Percentiles rank a stretch among this genome's conserved stretches.
phyloP scores from a whole-genome alignment of 2,113 vertebrate genomes.

The Nesoenas mayeri region DNA sequence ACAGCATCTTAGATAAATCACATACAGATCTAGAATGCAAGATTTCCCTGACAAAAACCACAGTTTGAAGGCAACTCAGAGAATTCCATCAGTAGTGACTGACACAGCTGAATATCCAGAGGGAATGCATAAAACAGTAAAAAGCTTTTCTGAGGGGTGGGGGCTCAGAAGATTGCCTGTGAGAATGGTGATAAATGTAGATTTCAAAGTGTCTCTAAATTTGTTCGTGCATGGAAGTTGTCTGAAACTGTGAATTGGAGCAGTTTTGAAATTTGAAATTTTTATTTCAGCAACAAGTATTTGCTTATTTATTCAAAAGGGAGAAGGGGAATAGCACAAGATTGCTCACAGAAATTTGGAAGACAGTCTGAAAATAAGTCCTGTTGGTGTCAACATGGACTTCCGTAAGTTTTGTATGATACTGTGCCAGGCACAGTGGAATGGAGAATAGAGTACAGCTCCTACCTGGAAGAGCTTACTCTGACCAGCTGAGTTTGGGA shows the following conservation, averaged over 20 bases:
- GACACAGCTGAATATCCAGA: neutral
- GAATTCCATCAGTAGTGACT: neutral
- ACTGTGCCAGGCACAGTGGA: neutral
- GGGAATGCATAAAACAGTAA: neutral
- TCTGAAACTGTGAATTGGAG: neutral
- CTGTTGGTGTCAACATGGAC: neutral
- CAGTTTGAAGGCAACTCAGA: neutral
- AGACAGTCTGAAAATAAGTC: neutral
- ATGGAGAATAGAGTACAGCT: neutral
- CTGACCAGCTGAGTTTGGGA: neutral
- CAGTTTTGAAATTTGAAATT: neutral
- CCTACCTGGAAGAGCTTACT: neutral
- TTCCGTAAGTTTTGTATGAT: neutral
- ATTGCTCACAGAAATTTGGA: neutral
- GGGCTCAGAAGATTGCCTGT: neutral
- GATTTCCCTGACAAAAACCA: neutral
- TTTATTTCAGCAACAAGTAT: neutral
- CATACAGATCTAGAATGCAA: neutral
- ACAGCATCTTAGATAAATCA: conserved; percentile 25
- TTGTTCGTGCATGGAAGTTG: neutral
- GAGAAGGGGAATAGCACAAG: neutral
- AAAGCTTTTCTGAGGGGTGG: neutral
- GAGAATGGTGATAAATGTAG: neutral
- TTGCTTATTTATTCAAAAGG: neutral
- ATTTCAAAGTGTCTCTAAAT: neutral